Conservation (phyloP, 1,140 invertebrate species). For the Ceratina japonica region DNA sequence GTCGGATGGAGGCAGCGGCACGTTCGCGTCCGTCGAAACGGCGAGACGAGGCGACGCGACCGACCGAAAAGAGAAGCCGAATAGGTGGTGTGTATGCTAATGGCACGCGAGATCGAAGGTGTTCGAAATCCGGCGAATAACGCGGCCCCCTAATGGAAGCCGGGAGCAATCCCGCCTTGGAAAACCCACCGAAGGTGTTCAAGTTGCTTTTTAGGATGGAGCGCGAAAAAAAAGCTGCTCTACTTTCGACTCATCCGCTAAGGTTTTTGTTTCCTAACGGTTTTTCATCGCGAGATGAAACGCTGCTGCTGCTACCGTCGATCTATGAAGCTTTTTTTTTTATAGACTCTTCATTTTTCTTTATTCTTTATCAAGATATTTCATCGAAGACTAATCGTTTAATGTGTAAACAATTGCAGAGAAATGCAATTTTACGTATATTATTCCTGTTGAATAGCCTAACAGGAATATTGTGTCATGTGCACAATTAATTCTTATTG, state of each 20-base stretch:
- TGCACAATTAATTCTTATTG: no score
- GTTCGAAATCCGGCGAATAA: slow-evolving; percentile 25
- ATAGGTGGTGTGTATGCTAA: slow-evolving; percentile 18
- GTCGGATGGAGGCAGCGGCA: not conserved
- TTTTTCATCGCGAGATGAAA: slow-evolving; percentile 27
- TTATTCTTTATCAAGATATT: no score
- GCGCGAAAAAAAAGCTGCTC: slow-evolving; percentile 21
- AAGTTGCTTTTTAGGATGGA: slow-evolving; percentile 36
- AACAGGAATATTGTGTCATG: no score
- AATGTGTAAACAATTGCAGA: no score
- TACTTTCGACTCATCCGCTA: slow-evolving; percentile 37
- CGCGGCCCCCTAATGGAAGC: slow-evolving; percentile 34
- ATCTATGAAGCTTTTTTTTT: not conserved
- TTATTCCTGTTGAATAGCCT: no score
- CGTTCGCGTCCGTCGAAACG: not conserved
- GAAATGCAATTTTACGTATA: no score
- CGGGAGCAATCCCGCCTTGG: slow-evolving; percentile 23
- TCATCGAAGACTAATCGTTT: no score
- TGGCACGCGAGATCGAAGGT: slow-evolving; percentile 29
- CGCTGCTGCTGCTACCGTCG: not conserved
- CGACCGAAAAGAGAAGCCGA: not conserved
- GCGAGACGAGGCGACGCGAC: not conserved
- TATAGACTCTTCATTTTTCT: not conserved
- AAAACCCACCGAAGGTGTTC: slow-evolving; percentile 36
- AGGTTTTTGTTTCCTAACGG: slow-evolving; percentile 28